A percentile compares a stretch with the other conserved stretches of the same genome.
phyloP scores from a whole-genome alignment of 2,797 vertebrate genomes.

The Mallotus villosus region DNA sequence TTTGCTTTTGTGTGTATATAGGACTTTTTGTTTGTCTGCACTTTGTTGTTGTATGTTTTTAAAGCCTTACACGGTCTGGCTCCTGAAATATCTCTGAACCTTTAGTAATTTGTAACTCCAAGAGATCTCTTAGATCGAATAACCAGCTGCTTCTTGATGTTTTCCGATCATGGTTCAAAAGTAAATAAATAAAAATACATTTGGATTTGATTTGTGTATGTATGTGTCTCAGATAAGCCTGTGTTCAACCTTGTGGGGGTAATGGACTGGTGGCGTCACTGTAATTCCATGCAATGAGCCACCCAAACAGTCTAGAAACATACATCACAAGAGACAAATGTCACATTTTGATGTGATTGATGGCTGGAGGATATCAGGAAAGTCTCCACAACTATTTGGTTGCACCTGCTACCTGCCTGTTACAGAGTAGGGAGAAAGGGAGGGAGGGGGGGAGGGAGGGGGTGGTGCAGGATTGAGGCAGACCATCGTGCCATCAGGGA shows the following conservation, averaged over 20 bases:
- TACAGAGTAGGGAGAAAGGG: slow-evolving; percentile 32
- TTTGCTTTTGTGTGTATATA: slow-evolving; percentile 17
- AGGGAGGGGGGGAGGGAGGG: background rate
- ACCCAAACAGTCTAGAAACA: slow-evolving; percentile 40
- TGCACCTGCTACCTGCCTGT: slow-evolving; percentile 58
- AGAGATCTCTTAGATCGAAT: too few species aligned
- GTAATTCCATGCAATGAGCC: slow-evolving; percentile 26
- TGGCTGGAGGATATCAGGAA: slow-evolving; percentile 31
- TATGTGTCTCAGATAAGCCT: slow-evolving; percentile 18
- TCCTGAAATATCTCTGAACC: too few species aligned
- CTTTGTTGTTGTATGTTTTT: background rate
- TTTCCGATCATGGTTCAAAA: too few species aligned
- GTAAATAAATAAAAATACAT: background rate
- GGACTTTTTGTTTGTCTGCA: background rate
- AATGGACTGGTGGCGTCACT: slow-evolving; percentile 57
- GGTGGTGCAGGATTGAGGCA: slow-evolving; percentile 32
- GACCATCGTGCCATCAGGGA: slow-evolving; percentile 36
- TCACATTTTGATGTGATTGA: slow-evolving; percentile 50
- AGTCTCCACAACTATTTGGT: slow-evolving; percentile 47
- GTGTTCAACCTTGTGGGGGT: slow-evolving; percentile 6
- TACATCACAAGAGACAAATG: slow-evolving; percentile 27
- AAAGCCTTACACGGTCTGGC: too few species aligned
- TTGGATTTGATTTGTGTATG: background rate
- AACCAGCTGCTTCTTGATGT: too few species aligned
- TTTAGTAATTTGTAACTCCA: too few species aligned